These are phyloP conservation scores for Venusia cambrica DNA, from an alignment of 2,888 invertebrate genomes.

Conservation along the genomic window DNA sequence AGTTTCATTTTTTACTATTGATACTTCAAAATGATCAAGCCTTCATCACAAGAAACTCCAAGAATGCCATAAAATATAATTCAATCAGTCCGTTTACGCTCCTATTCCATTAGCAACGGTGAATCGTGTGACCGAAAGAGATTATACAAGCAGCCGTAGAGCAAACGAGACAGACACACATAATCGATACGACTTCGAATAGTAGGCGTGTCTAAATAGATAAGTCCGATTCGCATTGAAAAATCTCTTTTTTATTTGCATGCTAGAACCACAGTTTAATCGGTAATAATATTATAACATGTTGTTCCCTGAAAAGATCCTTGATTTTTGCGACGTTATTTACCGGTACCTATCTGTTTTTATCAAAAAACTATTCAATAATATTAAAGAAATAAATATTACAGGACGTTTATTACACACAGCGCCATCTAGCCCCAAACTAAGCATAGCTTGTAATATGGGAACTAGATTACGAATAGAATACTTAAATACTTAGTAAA, in stretches of 20 bases:
- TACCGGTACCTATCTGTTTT: no score
- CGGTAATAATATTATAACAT: conserved; percentile 13
- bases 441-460: no score
- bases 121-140: conserved; percentile 36
- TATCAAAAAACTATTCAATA: no score
- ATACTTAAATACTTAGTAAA: no score
- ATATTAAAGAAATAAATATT: no score
- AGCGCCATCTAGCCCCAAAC: no score
- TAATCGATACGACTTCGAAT: conserved; percentile 35
- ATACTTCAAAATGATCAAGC: no score
- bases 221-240: conserved; percentile 56
- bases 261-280: conserved; percentile 14
- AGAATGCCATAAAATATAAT: conserved; percentile 9
- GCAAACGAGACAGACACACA: conserved; percentile 41
- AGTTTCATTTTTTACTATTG: no score
- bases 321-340: no score
- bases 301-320: conserved; percentile 37
- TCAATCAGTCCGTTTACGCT: conserved; percentile 32
- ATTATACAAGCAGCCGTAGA: conserved; percentile 18
- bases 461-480: no score
- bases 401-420: no score
- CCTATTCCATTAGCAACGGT: conserved; percentile 35
- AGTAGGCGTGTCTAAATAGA: conserved; percentile 72
- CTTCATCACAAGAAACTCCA: no score
- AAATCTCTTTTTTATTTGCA: conserved; percentile 47